These are phyloP conservation scores for Catocala fraxini DNA, from an alignment of 2,888 invertebrate genomes.

Conservation along the genomic window DNA sequence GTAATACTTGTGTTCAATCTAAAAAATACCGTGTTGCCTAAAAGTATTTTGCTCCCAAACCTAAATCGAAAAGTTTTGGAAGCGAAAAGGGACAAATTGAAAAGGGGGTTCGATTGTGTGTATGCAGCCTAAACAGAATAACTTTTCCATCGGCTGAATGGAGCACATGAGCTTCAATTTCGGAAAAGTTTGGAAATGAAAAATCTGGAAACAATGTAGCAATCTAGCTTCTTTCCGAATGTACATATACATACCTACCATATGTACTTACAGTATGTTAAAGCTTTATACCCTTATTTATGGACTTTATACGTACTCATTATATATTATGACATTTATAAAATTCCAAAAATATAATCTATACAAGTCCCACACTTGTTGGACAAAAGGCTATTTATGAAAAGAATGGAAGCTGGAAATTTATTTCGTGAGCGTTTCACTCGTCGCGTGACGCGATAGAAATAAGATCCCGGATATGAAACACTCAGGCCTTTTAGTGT, in stretches of 20 bases:
- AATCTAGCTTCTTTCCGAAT: neutral
- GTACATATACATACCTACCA: neutral
- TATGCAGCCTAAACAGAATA: neutral
- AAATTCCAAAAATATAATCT: too few species aligned
- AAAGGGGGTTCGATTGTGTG: neutral
- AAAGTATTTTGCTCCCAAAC: conserved; percentile 1
- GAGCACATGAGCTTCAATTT: conserved; percentile 7
- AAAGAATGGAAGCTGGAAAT: conserved; percentile 37
- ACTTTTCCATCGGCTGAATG: neutral
- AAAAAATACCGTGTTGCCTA: neutral
- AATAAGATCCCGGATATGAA: conserved; percentile 70
- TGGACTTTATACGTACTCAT: too few species aligned
- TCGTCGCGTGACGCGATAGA: conserved; percentile 59
- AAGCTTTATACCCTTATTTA: too few species aligned
- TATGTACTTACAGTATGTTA: too few species aligned
- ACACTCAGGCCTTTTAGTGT: conserved; percentile 68
- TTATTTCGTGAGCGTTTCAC: conserved; percentile 48
- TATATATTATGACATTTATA: too few species aligned
- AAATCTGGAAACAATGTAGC: neutral
- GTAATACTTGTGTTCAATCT: conserved; percentile 16
- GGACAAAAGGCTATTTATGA: neutral
- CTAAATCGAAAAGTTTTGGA: conserved; percentile 6
- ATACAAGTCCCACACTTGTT: neutral
- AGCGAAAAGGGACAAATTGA: neutral
- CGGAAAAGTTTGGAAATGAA: neutral